Evolutionary conservation across 2,797 vertebrate genomes (phyloP).

Genomic region (Bryconaethiops microstoma): DNA sequence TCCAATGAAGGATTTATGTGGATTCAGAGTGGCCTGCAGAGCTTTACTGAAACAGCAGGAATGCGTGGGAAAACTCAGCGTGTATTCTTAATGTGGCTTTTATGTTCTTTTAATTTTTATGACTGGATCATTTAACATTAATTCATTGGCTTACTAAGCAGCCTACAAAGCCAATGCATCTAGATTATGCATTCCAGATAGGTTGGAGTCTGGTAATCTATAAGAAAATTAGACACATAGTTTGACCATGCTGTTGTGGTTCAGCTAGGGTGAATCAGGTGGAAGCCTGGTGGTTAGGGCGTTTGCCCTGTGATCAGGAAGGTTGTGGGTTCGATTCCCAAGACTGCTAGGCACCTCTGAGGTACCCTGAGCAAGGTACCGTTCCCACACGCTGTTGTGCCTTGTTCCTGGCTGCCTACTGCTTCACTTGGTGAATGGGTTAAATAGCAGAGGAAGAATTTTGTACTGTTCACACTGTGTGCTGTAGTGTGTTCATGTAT

Average conservation of each 20-base stretch:
- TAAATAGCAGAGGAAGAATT: too few relatives aligned
- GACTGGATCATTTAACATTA: not conserved
- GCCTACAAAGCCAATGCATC: not conserved
- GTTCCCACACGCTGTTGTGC: too few relatives aligned
- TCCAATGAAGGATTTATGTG: not conserved
- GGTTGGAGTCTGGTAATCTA: not conserved
- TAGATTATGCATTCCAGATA: not conserved
- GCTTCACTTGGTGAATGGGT: too few relatives aligned
- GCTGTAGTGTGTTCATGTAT: too few relatives aligned
- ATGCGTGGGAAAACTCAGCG: not conserved
- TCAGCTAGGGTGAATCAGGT: not conserved
- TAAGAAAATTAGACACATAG: too few relatives aligned
- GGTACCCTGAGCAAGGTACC: too few relatives aligned
- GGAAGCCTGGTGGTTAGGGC: too few relatives aligned
- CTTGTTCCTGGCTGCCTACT: too few relatives aligned
- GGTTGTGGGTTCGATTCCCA: too few relatives aligned
- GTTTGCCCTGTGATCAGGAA: too few relatives aligned
- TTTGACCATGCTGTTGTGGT: not conserved
- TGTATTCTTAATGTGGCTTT: not conserved
- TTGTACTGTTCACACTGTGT: too few relatives aligned
- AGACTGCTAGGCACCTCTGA: too few relatives aligned
- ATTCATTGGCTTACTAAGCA: not conserved
- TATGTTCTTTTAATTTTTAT: not conserved
- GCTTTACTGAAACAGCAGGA: not conserved
- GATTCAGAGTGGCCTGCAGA: not conserved